Percentiles rank a stretch among this genome's conserved stretches.
Evolutionary conservation across 2,113 vertebrate genomes (phyloP).

Genomic region (Limanda limanda): DNA sequence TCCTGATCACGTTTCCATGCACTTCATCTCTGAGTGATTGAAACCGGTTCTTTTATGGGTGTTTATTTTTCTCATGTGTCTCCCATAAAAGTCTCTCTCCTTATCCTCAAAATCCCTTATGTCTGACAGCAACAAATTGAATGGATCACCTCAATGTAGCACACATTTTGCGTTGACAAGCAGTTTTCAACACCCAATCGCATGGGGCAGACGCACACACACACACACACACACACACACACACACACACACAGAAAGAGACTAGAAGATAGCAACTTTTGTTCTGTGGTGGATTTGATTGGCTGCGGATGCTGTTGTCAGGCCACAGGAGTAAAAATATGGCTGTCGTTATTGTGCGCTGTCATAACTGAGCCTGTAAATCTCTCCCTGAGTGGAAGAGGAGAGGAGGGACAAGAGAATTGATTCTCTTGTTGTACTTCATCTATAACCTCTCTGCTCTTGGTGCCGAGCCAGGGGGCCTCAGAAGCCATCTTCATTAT

Average conservation of each 20-base stretch:
- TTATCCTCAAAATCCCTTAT: slow-evolving; percentile 62
- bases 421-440: slow-evolving; percentile 73
- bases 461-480: slow-evolving; percentile 69
- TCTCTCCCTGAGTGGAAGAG: slow-evolving; percentile 70
- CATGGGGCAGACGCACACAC: neutral
- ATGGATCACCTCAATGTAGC: slow-evolving; percentile 47
- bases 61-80: slow-evolving; percentile 68
- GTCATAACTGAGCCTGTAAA: slow-evolving; percentile 79
- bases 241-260: neutral
- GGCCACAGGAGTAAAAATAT: slow-evolving; percentile 71
- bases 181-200: slow-evolving; percentile 35
- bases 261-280: slow-evolving; percentile 50
- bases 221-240: slow-evolving; percentile 12
- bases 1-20: slow-evolving; percentile 52
- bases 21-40: slow-evolving; percentile 63
- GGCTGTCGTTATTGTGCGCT: slow-evolving; percentile 71
- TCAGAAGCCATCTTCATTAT: slow-evolving; percentile 67
- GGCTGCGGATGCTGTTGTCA: slow-evolving; percentile 59
- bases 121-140: slow-evolving; percentile 71
- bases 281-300: slow-evolving; percentile 68
- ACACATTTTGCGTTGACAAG: slow-evolving; percentile 54
- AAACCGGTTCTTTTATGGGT: slow-evolving; percentile 57
- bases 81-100: slow-evolving; percentile 58
- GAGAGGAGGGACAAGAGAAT: slow-evolving; percentile 62
- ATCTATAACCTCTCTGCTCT: slow-evolving; percentile 60